Base-by-base conservation (phyloP, 1,140 invertebrate species). In the Drosophila sucinea region DNA sequence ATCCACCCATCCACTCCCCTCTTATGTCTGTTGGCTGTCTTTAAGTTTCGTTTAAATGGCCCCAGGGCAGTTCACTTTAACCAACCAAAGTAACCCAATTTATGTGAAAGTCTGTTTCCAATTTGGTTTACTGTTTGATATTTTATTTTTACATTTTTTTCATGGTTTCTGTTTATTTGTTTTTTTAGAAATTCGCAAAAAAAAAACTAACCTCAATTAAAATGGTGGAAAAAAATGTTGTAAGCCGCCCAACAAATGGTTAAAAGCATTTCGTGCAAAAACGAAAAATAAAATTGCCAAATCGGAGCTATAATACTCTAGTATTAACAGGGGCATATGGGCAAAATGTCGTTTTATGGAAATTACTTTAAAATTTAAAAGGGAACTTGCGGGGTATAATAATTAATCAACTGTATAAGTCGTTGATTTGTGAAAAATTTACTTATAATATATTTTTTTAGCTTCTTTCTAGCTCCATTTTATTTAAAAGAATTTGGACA, bases 221-320 rank as follows among this genome's bases (percentile, higher is more conserved):
- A 78, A 67, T 40, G 67, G 33, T 32, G 44, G 44, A 67, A 64
- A 75, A 78, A 75, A 71, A 70, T 64, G 60, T 25, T 61, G 58
- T 70, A 63, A 74, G 72, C 72, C 64, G 76, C 51, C 64, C 67
- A 75, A 38, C 38, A 68, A 72, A 67, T 67, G 68, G 63, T 54
- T n/a, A 40, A n/a, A 66, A 54, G 35, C 35, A 60, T 47, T 41
- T 41, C 1, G 6, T 23, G 17, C 17, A 17, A 44, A 44, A 44
- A 10, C n/a, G 47, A 58, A 35, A 35, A 47, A 35, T 51, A 67
- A 32, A 56, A 56, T 29, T 3, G 6, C 4, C 4, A 27, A 56
- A 8, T 1, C 0, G 54, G 3, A 56, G 32, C 10, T 11, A 8
- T 3, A 27, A 51, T 27, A 51, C 44, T 51, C 44, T 51, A 6